Evolutionary conservation across 2,888 invertebrate species (phyloP).

Genomic region (Ariolimax columbianus): DNA sequence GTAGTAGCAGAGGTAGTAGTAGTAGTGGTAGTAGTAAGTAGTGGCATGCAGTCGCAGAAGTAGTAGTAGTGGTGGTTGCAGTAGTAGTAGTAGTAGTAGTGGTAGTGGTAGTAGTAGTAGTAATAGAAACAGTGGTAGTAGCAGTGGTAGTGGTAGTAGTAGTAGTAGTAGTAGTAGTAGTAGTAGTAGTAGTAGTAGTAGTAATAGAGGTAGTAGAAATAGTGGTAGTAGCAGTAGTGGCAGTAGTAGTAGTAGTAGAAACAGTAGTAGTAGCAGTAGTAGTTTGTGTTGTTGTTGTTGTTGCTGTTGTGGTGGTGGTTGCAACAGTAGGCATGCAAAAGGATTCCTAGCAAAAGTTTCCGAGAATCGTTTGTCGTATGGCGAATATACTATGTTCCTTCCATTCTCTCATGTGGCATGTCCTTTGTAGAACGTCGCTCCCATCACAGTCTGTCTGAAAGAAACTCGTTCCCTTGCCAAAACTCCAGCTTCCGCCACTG

Average conservation of each 20-base stretch:
- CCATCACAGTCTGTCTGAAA: too few relatives aligned
- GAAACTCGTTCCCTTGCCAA: too few relatives aligned
- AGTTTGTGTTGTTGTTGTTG: too few relatives aligned
- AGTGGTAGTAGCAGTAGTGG: constrained; percentile 13
- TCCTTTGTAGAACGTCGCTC: too few relatives aligned
- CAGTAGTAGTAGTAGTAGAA: constrained; percentile 5
- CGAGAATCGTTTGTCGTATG: too few relatives aligned
- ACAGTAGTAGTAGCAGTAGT: too few relatives aligned
- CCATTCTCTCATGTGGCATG: too few relatives aligned
- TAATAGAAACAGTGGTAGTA: neutral
- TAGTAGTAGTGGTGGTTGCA: constrained; percentile 6
- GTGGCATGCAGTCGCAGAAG: neutral
- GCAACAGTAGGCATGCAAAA: neutral
- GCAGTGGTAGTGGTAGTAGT: neutral
- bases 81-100: constrained; percentile 9
- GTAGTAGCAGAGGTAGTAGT: neutral
- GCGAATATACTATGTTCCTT: too few relatives aligned
- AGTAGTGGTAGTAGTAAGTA: constrained; percentile 26
- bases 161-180: neutral
- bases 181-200: constrained; percentile 10
- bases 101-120: constrained; percentile 10
- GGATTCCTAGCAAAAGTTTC: too few relatives aligned
- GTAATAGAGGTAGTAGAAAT: too few relatives aligned
- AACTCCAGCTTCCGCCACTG: too few relatives aligned
- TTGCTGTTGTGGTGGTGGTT: too few relatives aligned